A percentile compares a stretch with the other conserved stretches of the same genome.
These are phyloP conservation scores for Drosophila miranda DNA, from an alignment of 1,140 invertebrate species.

Conservation along the genomic window DNA sequence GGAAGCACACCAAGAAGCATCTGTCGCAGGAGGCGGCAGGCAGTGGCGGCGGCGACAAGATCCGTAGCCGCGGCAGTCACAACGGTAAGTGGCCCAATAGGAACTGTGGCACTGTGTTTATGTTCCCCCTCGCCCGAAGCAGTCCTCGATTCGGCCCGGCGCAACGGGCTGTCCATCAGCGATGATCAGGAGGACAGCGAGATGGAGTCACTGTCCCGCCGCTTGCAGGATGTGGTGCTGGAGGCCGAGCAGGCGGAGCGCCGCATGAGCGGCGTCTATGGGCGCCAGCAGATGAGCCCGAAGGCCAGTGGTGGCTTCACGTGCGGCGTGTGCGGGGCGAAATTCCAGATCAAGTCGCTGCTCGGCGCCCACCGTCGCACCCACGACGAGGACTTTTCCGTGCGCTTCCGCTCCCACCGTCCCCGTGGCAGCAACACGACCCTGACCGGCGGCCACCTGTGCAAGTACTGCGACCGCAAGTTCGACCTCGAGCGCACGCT, in stretches of 20 bases:
- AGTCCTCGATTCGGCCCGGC: constrained; percentile 44
- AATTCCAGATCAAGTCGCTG: constrained; percentile 60
- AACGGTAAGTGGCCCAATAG: background rate
- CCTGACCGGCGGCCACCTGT: constrained; percentile 23
- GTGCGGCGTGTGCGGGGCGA: constrained; percentile 53
- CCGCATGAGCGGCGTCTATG: background rate
- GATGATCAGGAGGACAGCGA: constrained; percentile 38
- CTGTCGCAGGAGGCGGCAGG: constrained; percentile 3
- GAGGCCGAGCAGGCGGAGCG: constrained; percentile 11
- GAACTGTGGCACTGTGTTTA: no score
- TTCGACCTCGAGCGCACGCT: constrained; percentile 65
- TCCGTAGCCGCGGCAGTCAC: background rate
- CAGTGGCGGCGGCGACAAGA: background rate
- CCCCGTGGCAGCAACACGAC: constrained; percentile 28
- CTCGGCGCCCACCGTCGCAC: constrained; percentile 60
- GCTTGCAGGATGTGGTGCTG: constrained; percentile 14
- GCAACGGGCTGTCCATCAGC: constrained; percentile 59
- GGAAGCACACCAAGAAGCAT: constrained; percentile 8
- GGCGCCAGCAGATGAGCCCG: constrained; percentile 6
- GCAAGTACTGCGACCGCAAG: constrained; percentile 63
- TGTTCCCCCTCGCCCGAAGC: background rate
- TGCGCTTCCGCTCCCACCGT: constrained; percentile 33
- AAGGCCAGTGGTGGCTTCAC: constrained; percentile 26
- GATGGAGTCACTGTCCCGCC: constrained; percentile 5
- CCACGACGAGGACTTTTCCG: constrained; percentile 62